Percentiles rank a stretch among this genome's conserved stretches.
Conservation (phyloP, 1,140 invertebrate genomes). For the Aphidius ervi region DNA sequence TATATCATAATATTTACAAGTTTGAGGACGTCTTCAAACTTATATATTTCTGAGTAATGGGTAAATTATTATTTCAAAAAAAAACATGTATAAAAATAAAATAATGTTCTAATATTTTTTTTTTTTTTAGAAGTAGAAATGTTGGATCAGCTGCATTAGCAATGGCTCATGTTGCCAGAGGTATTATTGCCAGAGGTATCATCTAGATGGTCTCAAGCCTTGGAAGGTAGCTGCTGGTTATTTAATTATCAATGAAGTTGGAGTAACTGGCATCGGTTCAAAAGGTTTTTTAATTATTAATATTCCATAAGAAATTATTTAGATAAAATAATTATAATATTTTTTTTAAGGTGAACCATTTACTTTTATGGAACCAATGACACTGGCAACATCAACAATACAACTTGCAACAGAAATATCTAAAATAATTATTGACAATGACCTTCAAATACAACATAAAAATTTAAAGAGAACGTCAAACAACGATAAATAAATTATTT, state of each 20-base stretch:
- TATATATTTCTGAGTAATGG: too few relatives aligned
- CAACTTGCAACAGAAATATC: slow-evolving; percentile 55
- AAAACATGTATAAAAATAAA: not conserved
- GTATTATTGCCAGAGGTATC: slow-evolving; percentile 61
- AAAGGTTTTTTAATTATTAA: slow-evolving; percentile 50
- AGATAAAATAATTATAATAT: slow-evolving; percentile 2
- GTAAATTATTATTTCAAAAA: slow-evolving; percentile 24
- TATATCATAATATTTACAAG: too few relatives aligned
- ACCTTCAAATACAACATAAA: slow-evolving; percentile 34
- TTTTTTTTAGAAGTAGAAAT: slow-evolving; percentile 57
- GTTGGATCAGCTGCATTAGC: slow-evolving; percentile 70
- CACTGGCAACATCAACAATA: slow-evolving; percentile 57
- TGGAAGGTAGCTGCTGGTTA: slow-evolving; percentile 71
- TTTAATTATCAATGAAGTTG: slow-evolving; percentile 71
- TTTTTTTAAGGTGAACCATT: slow-evolving; percentile 54
- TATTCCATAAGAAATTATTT: too few relatives aligned
- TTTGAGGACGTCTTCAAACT: too few relatives aligned
- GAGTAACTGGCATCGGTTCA: slow-evolving; percentile 64
- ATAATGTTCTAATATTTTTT: not conserved
- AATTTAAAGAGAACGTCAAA: slow-evolving; percentile 26
- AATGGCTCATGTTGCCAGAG: slow-evolving; percentile 68
- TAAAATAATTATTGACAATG: slow-evolving; percentile 45
- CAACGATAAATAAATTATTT: too few relatives aligned
- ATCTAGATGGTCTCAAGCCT: slow-evolving; percentile 61
- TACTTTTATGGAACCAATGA: slow-evolving; percentile 61